A percentile compares a stretch with the other conserved stretches of the same genome.
Conservation (phyloP, 1,140 invertebrate species). For the Nasonia vitripennis region DNA sequence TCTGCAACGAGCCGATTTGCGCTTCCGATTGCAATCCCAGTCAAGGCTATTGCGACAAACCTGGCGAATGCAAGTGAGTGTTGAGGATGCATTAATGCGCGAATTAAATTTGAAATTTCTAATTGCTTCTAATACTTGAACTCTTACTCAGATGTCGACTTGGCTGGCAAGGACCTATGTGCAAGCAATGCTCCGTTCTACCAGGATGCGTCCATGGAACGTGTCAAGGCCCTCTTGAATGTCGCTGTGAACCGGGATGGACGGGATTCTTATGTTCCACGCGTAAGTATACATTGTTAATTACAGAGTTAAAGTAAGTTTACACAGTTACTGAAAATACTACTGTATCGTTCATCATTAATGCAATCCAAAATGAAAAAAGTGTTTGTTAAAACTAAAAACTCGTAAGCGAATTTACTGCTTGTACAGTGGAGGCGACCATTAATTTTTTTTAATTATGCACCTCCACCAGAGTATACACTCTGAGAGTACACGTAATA, state of each 20-base stretch:
- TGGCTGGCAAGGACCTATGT: constrained; percentile 88
- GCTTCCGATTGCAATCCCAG: constrained; percentile 85
- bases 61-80: constrained; percentile 83
- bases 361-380: no score
- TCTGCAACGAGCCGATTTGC: constrained; percentile 90
- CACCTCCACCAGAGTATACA: no score
- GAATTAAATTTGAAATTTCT: no score
- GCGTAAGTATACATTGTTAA: constrained; percentile 77
- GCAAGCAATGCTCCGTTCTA: constrained; percentile 86
- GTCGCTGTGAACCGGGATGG: constrained; percentile 90
- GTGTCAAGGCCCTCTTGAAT: constrained; percentile 89
- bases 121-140: constrained; percentile 14
- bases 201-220: constrained; percentile 88
- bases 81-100: neutral
- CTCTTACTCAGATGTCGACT: constrained; percentile 80
- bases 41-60: constrained; percentile 87
- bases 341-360: no score
- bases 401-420: no score
- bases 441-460: constrained; percentile 1
- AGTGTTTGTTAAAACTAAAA: no score
- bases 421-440: no score
- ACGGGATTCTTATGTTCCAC: constrained; percentile 91
- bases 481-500: no score
- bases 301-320: no score
- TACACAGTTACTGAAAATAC: no score